Evolutionary conservation across 2,888 invertebrate genomes (phyloP).

Genomic region (Drosophila subsilvestris): DNA sequence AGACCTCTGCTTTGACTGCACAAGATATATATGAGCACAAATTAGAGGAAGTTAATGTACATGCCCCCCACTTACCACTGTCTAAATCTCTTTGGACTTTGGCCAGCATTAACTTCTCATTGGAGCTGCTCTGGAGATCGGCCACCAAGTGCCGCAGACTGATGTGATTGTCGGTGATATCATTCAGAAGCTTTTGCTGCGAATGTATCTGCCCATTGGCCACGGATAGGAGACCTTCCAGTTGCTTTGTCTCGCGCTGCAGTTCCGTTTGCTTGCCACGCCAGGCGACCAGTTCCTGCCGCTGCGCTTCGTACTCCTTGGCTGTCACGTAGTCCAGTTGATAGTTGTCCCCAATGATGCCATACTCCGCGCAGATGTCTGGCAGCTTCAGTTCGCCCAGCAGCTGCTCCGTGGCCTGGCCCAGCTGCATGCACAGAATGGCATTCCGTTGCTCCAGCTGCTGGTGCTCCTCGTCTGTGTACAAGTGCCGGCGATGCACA

Average conservation of each 20-base stretch:
- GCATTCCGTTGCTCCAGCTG: conserved; percentile 70
- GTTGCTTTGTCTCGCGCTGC: conserved; percentile 71
- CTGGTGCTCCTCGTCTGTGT: conserved; percentile 72
- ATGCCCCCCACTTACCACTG: conserved; percentile 60
- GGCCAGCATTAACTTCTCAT: conserved; percentile 82
- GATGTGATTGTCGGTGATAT: conserved; percentile 83
- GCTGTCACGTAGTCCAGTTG: conserved; percentile 80
- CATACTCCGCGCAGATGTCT: conserved; percentile 79
- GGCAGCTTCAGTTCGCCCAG: conserved; percentile 67
- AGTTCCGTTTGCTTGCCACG: conserved; percentile 62
- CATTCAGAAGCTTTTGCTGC: conserved; percentile 82
- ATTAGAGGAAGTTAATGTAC: not conserved
- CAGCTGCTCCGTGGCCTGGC: conserved; percentile 69
- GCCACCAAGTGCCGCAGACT: conserved; percentile 83
- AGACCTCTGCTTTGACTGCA: conserved; percentile 78
- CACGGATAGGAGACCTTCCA: conserved; percentile 80
- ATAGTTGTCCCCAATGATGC: conserved; percentile 81
- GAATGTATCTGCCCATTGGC: conserved; percentile 82
- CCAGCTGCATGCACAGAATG: conserved; percentile 76
- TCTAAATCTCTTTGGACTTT: conserved; percentile 83
- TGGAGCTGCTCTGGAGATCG: conserved; percentile 82
- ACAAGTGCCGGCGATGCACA: conserved; percentile 41
- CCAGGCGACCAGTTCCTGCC: conserved; percentile 55
- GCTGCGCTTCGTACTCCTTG: conserved; percentile 76
- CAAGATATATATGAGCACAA: not conserved